Base-by-base conservation (phyloP, 2,888 invertebrate genomes). In the Macropis europaea region DNA sequence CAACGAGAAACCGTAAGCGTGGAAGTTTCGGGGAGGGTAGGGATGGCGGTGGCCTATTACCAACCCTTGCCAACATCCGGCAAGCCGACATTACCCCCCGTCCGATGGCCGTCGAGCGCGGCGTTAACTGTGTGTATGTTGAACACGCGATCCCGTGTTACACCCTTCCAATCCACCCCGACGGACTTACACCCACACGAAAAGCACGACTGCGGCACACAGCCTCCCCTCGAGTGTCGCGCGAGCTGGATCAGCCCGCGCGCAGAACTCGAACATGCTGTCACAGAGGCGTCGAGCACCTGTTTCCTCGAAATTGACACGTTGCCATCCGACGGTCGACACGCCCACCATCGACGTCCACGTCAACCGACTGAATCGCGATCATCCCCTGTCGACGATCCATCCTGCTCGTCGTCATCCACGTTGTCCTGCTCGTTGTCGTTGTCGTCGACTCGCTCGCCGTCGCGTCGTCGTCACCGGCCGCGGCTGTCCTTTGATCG, bases 291-390 rank as follows among this genome's bases (percentile, higher is more conserved):
- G 87, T 87, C 82, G 87, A 87, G 87, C 87, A 87, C 86, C 87
- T 87, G 87, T 87, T 87, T 86, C 87, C 86, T 84, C 84, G 79
- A 84, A 87, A 87, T 87, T 86, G 87, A 87, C 87, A 87, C 86
- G 86, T 84, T 82, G 83, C 84, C 82, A 82, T 81, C 79, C 78
- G 79, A 73, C 48, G 68, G 62, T 54, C 82, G 76, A 72, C 80
- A 79, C 79, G 74, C 76, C 82, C 79, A 79, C 76, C 82, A 82
- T 79, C 80, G 80, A 81, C 81, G 73, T 80, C 73, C 79, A 62
- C 77, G 79, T 80, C 79, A 79, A 78, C 73, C 79, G 73, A 80
- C 72, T 68, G 79, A 81, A 81, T 81, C 80, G 73, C 76, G 79
- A 81, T 81, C 82, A 76, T 79, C 76, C 81, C 68, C 76, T 81